Base-by-base conservation (phyloP, 2,113 vertebrate genomes). In the Microcebus tavaratra region DNA sequence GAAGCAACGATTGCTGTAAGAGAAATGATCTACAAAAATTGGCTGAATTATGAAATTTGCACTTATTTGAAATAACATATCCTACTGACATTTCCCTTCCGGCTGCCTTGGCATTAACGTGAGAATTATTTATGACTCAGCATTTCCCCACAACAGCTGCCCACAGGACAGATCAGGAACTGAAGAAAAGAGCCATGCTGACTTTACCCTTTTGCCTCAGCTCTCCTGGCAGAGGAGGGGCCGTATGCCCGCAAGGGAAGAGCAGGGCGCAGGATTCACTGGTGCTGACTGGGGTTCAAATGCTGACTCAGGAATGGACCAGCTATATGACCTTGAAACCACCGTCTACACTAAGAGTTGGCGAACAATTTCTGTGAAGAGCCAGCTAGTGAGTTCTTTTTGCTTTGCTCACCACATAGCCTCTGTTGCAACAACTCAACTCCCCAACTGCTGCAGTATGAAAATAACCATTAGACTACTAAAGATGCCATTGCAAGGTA, bases 51-150 rank as follows among this genome's bases (percentile, higher is more conserved):
- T 36, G 93, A 39, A 98, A 96, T 29, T 31, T 95, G 82, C 65
- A 80, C 96, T 97, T 95, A 53, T 78, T 97, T 82, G 57, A 95
- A 98, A 97, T 95, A 96, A 10, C 50, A 84, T 98, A 98, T 98
- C 95, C 92, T 88, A 93, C 94, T 96, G 96, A 88, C 82, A 78
- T 97, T 97, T 98, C 68, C 85, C 76, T 91, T 93, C 68, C 25
- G 5, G 91, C 92, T 89, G 89, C 92, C 85, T 42, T 81, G 63
- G 72, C 50, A 90, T 87, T 96, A 95, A 89, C 72, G 25, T 34
- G 75, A 91, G 94, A 97, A 97, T 91, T 87, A 98, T 91, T 8
- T 39, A 93, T 97, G 97, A 95, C 73, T 96, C 83, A 63, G 96
- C 90, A 67, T 94, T 97, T 96, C 89, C 87, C n/a, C 50, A 2